Evolutionary conservation across 1,140 invertebrate genomes (phyloP).

Genomic region (Bombus pascuorum): DNA sequence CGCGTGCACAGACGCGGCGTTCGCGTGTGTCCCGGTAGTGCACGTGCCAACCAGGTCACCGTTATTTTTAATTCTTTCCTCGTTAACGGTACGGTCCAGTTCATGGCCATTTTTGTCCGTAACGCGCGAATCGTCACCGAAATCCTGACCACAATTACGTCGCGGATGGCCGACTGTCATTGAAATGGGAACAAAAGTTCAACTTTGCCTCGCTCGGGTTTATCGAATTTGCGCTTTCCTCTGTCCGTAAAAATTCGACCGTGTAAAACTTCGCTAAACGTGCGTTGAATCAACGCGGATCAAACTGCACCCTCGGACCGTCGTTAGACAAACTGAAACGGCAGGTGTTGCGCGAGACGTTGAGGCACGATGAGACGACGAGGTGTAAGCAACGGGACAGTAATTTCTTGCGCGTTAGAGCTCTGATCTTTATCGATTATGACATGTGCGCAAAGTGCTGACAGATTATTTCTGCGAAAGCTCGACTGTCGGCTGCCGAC

Average conservation of each 20-base stretch:
- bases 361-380: not conserved
- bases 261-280: not conserved
- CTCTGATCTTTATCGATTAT: not conserved
- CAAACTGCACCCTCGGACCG: not conserved
- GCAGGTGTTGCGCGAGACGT: not conserved
- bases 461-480: not conserved
- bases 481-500: no score
- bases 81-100: not conserved
- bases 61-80: conserved; percentile 40
- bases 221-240: not conserved
- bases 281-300: not conserved
- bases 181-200: not conserved
- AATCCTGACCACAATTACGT: not conserved
- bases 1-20: not conserved
- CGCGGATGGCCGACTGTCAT: not conserved
- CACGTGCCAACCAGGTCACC: conserved; percentile 37
- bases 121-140: conserved; percentile 4
- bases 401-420: not conserved
- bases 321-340: conserved; percentile 30
- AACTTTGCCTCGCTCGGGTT: not conserved
- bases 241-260: not conserved
- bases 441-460: not conserved
- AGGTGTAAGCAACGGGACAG: not conserved
- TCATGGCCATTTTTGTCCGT: conserved; percentile 8
- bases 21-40: not conserved